Conservation (phyloP, 2,797 vertebrate species). For the Percopsis omiscomaycus region DNA sequence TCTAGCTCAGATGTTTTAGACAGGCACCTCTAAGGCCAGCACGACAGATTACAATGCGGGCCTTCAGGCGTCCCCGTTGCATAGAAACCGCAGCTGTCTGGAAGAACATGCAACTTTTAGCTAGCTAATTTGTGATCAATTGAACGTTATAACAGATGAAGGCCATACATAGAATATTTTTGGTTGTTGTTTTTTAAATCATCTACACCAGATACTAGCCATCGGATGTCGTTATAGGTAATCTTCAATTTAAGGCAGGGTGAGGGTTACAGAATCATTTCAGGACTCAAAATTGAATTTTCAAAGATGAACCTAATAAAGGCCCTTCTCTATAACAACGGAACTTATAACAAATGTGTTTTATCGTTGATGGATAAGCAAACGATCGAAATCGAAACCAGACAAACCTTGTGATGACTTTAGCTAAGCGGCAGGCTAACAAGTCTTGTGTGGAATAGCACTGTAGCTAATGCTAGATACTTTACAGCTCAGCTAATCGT, state of each 20-base stretch:
- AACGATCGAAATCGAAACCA: background rate
- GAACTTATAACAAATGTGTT: background rate
- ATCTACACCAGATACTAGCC: background rate
- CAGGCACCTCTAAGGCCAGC: conserved; percentile 55
- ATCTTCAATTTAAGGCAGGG: background rate
- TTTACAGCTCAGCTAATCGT: background rate
- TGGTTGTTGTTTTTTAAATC: no score
- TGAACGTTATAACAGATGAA: background rate
- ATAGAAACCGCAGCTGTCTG: conserved; percentile 61
- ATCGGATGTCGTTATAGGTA: background rate
- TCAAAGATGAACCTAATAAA: background rate
- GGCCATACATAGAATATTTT: no score
- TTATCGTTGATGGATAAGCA: background rate
- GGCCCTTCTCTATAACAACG: background rate
- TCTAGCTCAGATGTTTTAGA: conserved; percentile 22
- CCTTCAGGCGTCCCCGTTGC: conserved; percentile 73
- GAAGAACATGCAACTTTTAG: conserved; percentile 3
- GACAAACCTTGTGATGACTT: conserved; percentile 2
- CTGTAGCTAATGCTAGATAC: background rate
- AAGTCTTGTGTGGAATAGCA: background rate
- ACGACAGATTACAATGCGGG: conserved; percentile 2
- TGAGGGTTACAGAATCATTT: background rate
- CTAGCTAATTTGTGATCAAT: background rate
- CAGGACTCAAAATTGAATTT: background rate
- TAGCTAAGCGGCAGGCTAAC: conserved; percentile 35